Evolutionary conservation across 2,888 invertebrate genomes (phyloP).

Genomic region (Drosophila sordidula): DNA sequence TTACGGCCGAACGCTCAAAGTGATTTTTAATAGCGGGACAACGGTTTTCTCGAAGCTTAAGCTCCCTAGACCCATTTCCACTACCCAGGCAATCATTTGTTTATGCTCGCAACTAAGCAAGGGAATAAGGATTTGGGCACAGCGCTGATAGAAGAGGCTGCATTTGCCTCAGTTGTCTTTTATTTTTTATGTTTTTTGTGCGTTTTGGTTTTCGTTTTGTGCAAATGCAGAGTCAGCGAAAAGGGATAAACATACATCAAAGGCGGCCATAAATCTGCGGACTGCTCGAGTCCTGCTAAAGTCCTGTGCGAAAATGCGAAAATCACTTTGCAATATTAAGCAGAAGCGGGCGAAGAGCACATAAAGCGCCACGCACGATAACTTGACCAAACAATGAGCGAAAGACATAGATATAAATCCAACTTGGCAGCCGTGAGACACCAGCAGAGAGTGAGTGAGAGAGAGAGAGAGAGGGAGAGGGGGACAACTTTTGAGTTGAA

Average conservation of each 20-base stretch:
- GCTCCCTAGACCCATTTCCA: slow-evolving; percentile 49
- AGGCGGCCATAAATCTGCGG: slow-evolving; percentile 69
- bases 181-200: not conserved
- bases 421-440: slow-evolving; percentile 59
- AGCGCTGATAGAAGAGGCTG: slow-evolving; percentile 29
- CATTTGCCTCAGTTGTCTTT: slow-evolving; percentile 8
- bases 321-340: slow-evolving; percentile 63
- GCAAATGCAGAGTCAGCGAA: slow-evolving; percentile 63
- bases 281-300: slow-evolving; percentile 20
- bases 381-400: slow-evolving; percentile 71
- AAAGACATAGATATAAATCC: slow-evolving; percentile 67
- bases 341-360: slow-evolving; percentile 38
- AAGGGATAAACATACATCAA: slow-evolving; percentile 64
- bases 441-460: not conserved
- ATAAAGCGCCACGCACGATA: slow-evolving; percentile 73
- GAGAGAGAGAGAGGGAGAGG: not conserved
- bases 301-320: slow-evolving; percentile 54
- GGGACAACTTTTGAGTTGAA: slow-evolving; percentile 73
- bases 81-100: slow-evolving; percentile 55
- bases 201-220: not conserved
- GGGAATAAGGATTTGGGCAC: slow-evolving; percentile 25
- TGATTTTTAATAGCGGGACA: slow-evolving; percentile 75
- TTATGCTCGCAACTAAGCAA: slow-evolving; percentile 36
- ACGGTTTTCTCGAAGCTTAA: slow-evolving; percentile 50
- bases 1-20: slow-evolving; percentile 71